Percentiles rank a stretch among this genome's conserved stretches.
phyloP scores from a whole-genome alignment of 2,797 vertebrate genomes.

The Bucorvus abyssinicus region DNA sequence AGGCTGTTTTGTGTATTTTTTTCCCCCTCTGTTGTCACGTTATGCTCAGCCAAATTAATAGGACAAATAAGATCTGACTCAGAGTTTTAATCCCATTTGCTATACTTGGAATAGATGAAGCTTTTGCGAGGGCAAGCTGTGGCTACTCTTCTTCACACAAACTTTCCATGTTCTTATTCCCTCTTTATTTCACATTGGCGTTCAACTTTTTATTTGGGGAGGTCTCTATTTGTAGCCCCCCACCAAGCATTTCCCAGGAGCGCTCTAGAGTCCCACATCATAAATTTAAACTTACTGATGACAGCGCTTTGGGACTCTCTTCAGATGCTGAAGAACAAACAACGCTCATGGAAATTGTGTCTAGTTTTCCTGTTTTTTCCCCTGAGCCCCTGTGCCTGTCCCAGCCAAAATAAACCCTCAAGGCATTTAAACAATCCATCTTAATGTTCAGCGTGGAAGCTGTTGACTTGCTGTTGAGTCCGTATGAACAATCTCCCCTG shows the following conservation, averaged over 20 bases:
- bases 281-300: background rate
- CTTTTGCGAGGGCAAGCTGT: background rate
- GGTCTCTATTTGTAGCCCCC: background rate
- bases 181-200: background rate
- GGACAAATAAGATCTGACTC: slow-evolving; percentile 25
- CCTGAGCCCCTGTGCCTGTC: background rate
- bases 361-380: background rate
- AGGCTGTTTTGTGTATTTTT: background rate
- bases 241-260: background rate
- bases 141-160: background rate
- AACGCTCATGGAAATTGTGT: background rate
- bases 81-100: slow-evolving; percentile 22
- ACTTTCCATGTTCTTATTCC: background rate
- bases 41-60: slow-evolving; percentile 14
- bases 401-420: background rate
- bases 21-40: background rate
- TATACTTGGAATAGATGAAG: background rate
- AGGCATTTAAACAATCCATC: background rate
- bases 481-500: background rate
- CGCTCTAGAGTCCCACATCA: background rate
- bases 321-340: background rate
- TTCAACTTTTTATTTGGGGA: background rate
- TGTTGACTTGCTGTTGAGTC: background rate
- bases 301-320: background rate
- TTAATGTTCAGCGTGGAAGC: background rate